Conservation (phyloP, 2,888 invertebrate genomes). For the Rhagonycha fulva region DNA sequence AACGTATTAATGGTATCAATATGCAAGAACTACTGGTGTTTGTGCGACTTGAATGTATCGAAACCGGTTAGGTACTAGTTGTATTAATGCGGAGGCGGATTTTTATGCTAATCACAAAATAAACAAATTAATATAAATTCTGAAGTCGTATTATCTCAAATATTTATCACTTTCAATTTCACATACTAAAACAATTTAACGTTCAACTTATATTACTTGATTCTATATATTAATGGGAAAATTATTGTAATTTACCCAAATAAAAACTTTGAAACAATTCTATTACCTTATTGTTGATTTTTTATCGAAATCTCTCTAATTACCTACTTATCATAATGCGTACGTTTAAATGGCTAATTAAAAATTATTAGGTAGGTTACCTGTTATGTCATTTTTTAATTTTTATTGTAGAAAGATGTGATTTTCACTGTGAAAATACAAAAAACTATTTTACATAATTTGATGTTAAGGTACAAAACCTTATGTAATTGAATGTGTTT, state of each 20-base stretch:
- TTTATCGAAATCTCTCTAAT: neutral
- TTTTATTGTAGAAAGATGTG: neutral
- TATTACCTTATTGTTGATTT: neutral
- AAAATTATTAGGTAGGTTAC: neutral
- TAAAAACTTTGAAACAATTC: neutral
- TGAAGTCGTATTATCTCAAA: neutral
- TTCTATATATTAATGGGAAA: neutral
- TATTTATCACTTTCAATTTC: neutral
- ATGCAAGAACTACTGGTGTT: slow-evolving; percentile 37
- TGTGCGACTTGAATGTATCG: slow-evolving; percentile 27
- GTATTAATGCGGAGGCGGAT: slow-evolving; percentile 14
- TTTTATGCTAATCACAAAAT: slow-evolving; percentile 6
- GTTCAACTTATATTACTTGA: neutral
- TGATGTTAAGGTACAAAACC: neutral
- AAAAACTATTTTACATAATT: neutral
- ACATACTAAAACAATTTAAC: neutral
- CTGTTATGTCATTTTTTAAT: neutral
- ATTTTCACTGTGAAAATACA: neutral
- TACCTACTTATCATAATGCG: neutral
- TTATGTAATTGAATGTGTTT: neutral
- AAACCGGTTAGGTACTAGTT: slow-evolving; percentile 34
- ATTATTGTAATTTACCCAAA: neutral
- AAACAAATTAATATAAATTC: neutral
- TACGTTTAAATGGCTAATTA: neutral
- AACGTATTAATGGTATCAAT: slow-evolving; percentile 38